phyloP scores from a whole-genome alignment of 2,888 invertebrate genomes.

The Pelosia muscerda region DNA sequence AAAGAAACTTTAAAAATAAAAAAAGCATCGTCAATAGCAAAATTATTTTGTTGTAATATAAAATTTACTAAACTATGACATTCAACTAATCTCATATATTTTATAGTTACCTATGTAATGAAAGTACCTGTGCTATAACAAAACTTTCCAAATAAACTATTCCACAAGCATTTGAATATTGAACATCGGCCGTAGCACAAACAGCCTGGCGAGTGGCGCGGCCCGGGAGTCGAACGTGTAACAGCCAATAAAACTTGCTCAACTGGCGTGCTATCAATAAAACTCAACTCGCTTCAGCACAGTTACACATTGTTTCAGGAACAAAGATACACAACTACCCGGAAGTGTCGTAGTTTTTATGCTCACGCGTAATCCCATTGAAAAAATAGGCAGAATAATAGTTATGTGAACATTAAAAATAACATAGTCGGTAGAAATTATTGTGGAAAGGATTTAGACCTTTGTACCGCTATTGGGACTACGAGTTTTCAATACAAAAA shows the following conservation, averaged over 20 bases:
- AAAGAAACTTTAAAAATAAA: too few relatives aligned
- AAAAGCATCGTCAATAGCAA: too few relatives aligned
- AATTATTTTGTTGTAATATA: not conserved
- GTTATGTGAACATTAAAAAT: too few relatives aligned
- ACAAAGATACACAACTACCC: not conserved
- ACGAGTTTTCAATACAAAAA: too few relatives aligned
- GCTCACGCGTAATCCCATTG: not conserved
- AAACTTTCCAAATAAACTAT: conserved; percentile 33
- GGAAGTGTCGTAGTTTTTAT: not conserved
- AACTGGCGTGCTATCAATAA: conserved; percentile 56
- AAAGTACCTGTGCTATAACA: not conserved
- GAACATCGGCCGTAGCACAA: conserved; percentile 39
- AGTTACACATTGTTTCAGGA: conserved; percentile 21
- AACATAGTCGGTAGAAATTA: too few relatives aligned
- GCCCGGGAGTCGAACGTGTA: not conserved
- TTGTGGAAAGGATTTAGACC: too few relatives aligned
- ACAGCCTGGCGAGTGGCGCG: conserved; percentile 23
- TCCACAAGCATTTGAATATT: conserved; percentile 41
- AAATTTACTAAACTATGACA: not conserved
- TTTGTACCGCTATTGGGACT: too few relatives aligned
- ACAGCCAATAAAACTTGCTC: conserved; percentile 39
- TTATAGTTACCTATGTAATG: too few relatives aligned
- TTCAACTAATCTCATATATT: too few relatives aligned
- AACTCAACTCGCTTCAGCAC: conserved; percentile 35
- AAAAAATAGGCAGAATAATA: not conserved